phyloP scores from a whole-genome alignment of 2,797 vertebrate genomes.

The Emys orbicularis region DNA sequence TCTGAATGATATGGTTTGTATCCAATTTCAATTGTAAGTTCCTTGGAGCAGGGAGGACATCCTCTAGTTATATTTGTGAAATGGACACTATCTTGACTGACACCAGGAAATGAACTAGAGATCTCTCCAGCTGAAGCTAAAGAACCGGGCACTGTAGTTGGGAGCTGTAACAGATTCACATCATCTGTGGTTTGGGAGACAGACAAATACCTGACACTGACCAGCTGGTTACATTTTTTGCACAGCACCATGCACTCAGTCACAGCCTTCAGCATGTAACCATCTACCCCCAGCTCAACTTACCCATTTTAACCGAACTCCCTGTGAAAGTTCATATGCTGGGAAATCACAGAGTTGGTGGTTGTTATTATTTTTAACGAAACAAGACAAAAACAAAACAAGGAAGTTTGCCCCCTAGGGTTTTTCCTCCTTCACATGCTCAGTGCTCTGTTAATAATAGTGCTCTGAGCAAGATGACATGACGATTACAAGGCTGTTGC shows the following conservation, averaged over 20 bases:
- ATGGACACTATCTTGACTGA: background rate
- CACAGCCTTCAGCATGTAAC: background rate
- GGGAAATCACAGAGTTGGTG: background rate
- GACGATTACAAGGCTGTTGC: background rate
- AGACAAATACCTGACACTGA: background rate
- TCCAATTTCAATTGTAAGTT: background rate
- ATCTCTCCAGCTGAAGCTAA: background rate
- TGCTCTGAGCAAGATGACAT: background rate
- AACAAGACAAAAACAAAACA: conserved; percentile 1
- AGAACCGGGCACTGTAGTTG: background rate
- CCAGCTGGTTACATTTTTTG: background rate
- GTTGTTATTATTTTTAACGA: background rate
- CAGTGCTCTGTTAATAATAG: background rate
- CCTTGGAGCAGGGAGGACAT: background rate
- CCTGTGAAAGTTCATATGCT: background rate
- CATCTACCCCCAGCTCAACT: background rate
- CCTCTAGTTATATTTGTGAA: background rate
- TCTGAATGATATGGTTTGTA: background rate
- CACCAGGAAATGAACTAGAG: background rate
- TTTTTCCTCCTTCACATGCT: background rate
- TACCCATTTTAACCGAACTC: background rate
- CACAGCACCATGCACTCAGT: background rate
- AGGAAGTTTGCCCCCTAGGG: background rate
- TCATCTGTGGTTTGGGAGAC: background rate
- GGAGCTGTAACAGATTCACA: background rate